Conservation (phyloP, 2,113 vertebrate genomes). For the Excalfactoria chinensis region DNA sequence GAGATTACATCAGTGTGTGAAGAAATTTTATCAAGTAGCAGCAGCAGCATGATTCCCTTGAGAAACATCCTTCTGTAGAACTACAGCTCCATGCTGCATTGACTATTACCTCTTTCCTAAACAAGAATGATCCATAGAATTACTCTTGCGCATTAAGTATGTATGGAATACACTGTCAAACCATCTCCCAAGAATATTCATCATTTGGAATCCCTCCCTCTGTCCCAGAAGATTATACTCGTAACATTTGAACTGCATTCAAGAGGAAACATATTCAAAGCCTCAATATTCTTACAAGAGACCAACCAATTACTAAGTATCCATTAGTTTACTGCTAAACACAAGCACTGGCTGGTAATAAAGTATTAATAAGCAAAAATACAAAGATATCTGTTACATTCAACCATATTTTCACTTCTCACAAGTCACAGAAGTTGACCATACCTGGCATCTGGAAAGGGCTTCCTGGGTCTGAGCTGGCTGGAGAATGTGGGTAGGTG, state of each 20-base stretch:
- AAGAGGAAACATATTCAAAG: neutral
- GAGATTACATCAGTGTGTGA: constrained; percentile 24
- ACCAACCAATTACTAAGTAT: neutral
- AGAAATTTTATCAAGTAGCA: constrained; percentile 47
- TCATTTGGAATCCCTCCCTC: neutral
- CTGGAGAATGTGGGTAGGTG: constrained; percentile 95
- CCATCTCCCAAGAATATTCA: neutral
- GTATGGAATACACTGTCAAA: neutral
- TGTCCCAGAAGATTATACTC: neutral
- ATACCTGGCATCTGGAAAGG: constrained; percentile 98
- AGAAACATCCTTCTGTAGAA: constrained; percentile 38
- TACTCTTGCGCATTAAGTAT: neutral
- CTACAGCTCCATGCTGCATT: neutral
- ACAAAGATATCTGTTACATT: neutral
- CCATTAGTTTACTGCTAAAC: neutral
- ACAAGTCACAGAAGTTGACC: neutral
- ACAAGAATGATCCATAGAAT: neutral
- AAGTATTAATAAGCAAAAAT: neutral
- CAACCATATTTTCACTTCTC: neutral
- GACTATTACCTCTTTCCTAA: neutral
- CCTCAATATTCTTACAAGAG: neutral
- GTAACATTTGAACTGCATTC: neutral
- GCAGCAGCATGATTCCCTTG: neutral
- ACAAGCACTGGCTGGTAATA: neutral
- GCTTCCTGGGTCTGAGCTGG: constrained; percentile 94